Percentiles rank a stretch among this genome's conserved stretches.
These are phyloP conservation scores for Ennomos fuscantarius DNA, from an alignment of 2,888 invertebrate genomes.

Conservation along the genomic window DNA sequence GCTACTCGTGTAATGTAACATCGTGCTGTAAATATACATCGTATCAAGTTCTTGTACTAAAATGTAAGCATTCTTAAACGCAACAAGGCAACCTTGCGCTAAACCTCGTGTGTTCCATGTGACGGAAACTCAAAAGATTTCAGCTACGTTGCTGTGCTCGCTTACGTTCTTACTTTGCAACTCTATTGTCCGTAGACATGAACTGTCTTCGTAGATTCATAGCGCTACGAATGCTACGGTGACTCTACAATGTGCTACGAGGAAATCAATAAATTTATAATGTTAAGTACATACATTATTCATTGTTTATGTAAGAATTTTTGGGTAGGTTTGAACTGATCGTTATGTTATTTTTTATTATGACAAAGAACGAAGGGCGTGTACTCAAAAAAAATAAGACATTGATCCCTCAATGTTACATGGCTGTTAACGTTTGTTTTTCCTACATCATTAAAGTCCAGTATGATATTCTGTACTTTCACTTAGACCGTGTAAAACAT, in stretches of 20 bases:
- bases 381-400: too few relatives aligned
- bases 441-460: too few relatives aligned
- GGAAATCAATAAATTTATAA: slow-evolving; percentile 30
- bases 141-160: slow-evolving; percentile 57
- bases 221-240: slow-evolving; percentile 53
- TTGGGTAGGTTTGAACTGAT: too few relatives aligned
- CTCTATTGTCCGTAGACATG: slow-evolving; percentile 66
- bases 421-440: too few relatives aligned
- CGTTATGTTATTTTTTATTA: too few relatives aligned
- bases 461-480: too few relatives aligned
- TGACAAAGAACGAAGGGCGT: too few relatives aligned
- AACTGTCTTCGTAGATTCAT: slow-evolving; percentile 54
- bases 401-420: too few relatives aligned
- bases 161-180: slow-evolving; percentile 59
- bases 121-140: slow-evolving; percentile 70
- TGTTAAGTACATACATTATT: too few relatives aligned
- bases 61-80: slow-evolving; percentile 55
- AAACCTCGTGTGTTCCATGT: slow-evolving; percentile 61
- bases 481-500: too few relatives aligned
- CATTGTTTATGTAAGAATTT: too few relatives aligned
- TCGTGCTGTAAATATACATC: background rate
- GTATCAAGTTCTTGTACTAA: slow-evolving; percentile 32
- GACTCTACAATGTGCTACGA: slow-evolving; percentile 47
- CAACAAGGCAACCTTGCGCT: slow-evolving; percentile 54
- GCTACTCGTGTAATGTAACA: too few relatives aligned